phyloP scores from a whole-genome alignment of 2,113 vertebrate species.

The Columbina picui region DNA sequence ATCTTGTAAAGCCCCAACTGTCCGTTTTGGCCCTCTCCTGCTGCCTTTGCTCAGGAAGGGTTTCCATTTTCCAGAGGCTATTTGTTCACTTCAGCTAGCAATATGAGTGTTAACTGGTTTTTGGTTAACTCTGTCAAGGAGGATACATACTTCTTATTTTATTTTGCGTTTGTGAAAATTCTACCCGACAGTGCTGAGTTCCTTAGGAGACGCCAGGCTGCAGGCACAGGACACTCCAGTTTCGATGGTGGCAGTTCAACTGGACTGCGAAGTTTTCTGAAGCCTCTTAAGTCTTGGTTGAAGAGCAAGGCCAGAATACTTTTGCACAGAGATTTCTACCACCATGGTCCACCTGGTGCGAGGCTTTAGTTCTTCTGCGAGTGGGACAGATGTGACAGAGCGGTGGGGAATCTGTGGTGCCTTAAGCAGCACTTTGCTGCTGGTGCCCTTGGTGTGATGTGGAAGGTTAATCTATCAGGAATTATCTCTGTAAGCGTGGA shows the following conservation, averaged over 20 bases:
- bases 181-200: not conserved
- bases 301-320: not conserved
- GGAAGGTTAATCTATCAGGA: not conserved
- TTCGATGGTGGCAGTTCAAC: not conserved
- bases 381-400: not conserved
- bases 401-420: accelerated
- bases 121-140: not conserved
- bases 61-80: not conserved
- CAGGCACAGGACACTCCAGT: not conserved
- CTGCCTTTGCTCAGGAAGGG: not conserved
- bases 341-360: not conserved
- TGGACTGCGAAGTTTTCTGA: not conserved
- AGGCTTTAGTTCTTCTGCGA: not conserved
- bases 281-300: not conserved
- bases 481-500: not conserved
- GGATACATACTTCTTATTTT: not conserved
- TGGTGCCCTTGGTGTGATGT: not conserved
- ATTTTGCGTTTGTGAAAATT: not conserved
- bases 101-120: not conserved
- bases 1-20: not conserved
- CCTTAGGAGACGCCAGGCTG: not conserved
- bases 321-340: not conserved
- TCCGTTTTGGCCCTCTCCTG: not conserved
- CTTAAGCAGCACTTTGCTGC: not conserved
- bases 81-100: not conserved